Evolutionary conservation across 2,888 invertebrate genomes (phyloP).

Genomic region (Synergus umbraculus): DNA sequence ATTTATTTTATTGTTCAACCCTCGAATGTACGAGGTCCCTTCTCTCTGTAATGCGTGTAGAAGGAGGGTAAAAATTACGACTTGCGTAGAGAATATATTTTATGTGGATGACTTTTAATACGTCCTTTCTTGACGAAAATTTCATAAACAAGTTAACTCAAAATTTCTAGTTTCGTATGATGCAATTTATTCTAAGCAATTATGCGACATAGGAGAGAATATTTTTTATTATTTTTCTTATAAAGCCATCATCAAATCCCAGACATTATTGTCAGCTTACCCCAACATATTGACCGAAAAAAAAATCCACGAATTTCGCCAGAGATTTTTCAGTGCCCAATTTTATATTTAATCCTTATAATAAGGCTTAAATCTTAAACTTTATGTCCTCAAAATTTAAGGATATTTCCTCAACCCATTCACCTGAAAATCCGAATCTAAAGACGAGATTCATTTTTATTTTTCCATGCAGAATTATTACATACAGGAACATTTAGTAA

Average conservation of each 20-base stretch:
- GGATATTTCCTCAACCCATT: not conserved
- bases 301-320: not conserved
- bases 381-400: not conserved
- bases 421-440: not conserved
- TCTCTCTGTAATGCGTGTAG: not conserved
- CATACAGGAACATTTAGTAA: not conserved
- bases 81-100: not conserved
- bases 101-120: not conserved
- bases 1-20: slow-evolving; percentile 11
- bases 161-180: not conserved
- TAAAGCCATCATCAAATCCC: not conserved
- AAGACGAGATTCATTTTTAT: not conserved
- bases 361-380: not conserved
- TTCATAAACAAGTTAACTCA: not conserved
- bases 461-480: not conserved
- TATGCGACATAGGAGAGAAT: not conserved
- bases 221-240: not conserved
- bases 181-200: not conserved
- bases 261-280: not conserved
- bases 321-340: not conserved
- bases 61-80: not conserved
- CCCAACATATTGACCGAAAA: not conserved
- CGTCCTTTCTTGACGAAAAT: not conserved
- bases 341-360: not conserved
- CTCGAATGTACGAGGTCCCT: not conserved